Evolutionary conservation across 2,888 invertebrate genomes (phyloP), one percentile per base, ranked within the genome.

Genomic region (Stenodera caucasica): DNA sequence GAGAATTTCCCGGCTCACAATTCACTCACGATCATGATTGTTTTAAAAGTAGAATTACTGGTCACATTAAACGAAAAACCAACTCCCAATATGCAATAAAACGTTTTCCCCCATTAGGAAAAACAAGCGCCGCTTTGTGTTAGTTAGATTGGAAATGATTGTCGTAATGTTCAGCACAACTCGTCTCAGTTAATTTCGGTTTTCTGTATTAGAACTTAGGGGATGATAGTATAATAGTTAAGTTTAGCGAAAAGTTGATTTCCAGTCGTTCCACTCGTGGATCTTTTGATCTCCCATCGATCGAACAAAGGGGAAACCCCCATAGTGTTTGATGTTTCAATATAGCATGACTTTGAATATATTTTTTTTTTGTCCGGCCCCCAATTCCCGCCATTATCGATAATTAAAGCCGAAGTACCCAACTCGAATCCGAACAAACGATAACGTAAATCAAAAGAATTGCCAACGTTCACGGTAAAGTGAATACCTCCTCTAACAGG

Each of bases 371-470:
- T 8, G 7, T 14, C n/a, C 4, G 12, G 15, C 15, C 21, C 33
- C 15, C n/a, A 45, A 45, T 9, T n/a, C 11, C 14, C 3, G 49
- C 8, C 21, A 21, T 11, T 8, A 21, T 23, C n/a, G n/a, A n/a
- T n/a, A n/a, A n/a, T n/a, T n/a, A n/a, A n/a, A n/a, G n/a, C n/a
- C n/a, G n/a, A n/a, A n/a, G n/a, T n/a, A n/a, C n/a, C n/a, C n/a
- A n/a, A 65, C 67, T 67, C 67, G 60, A 64, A 73, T 73, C 71
- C 73, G 70, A 72, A 70, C 75, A 75, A 74, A 73, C 72, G 74
- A 73, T 73, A 74, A 73, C 74, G 71, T 74, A 75, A 74, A 75
- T 74, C 73, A 75, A 71, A 71, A 74, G 74, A 75, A 75, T 74
- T 72, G 74, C 74, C 69, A 61, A 66, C 70, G 68, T 73, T 75